Evolutionary conservation across 2,797 vertebrate genomes (phyloP).

Genomic region (Bryconaethiops microstoma): DNA sequence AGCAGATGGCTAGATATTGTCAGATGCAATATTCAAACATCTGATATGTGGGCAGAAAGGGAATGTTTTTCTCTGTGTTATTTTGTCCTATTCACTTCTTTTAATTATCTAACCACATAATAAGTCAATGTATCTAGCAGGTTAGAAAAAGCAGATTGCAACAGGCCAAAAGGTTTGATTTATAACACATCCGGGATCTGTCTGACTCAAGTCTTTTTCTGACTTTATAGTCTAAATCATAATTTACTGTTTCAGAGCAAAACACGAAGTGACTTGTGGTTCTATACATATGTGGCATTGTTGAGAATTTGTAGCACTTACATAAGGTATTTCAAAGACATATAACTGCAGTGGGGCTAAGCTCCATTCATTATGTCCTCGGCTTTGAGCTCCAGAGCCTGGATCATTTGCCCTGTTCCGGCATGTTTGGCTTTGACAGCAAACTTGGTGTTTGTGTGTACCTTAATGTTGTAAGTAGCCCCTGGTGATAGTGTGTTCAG

Average conservation of each 20-base stretch:
- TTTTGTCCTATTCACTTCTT: neutral
- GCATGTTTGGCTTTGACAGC: slow-evolving; percentile 91
- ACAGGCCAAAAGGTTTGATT: neutral
- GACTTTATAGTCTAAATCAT: neutral
- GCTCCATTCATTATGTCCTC: slow-evolving; percentile 89
- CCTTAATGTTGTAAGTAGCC: slow-evolving; percentile 87
- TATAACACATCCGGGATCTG: neutral
- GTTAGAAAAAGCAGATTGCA: neutral
- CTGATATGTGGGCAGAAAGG: neutral
- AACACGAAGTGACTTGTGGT: neutral
- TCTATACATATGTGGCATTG: neutral
- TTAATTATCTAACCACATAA: neutral
- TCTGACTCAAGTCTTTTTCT: neutral
- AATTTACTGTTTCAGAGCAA: neutral
- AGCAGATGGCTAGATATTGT: neutral
- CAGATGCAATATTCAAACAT: neutral
- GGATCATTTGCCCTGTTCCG: slow-evolving; percentile 84
- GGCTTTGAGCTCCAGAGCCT: slow-evolving; percentile 86
- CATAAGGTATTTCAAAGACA: slow-evolving; percentile 42
- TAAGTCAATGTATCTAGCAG: neutral
- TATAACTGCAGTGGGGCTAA: slow-evolving; percentile 93
- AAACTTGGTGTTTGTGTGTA: slow-evolving; percentile 80
- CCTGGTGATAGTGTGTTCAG: slow-evolving; percentile 91
- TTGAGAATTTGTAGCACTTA: neutral
- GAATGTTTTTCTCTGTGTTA: neutral